Conservation (phyloP, 2,888 invertebrate species). For the Tachystola acroxantha region DNA sequence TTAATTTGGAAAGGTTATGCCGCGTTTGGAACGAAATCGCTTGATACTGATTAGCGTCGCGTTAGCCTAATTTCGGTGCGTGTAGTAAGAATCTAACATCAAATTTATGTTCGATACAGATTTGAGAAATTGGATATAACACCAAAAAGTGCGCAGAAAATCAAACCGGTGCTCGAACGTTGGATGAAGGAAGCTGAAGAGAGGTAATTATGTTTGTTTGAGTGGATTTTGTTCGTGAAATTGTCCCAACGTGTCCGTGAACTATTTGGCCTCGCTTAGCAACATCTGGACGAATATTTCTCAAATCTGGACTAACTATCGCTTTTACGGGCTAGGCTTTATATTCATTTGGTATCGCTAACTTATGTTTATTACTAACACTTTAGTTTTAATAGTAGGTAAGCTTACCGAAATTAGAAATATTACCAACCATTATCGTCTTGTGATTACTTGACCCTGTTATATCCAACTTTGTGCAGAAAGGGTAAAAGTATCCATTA, state of each 20-base stretch:
- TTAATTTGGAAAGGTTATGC: constrained; percentile 50
- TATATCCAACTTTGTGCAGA: not conserved
- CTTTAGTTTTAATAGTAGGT: not conserved
- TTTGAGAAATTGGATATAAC: constrained; percentile 99
- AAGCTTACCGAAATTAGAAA: too few species aligned
- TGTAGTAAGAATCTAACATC: constrained; percentile 67
- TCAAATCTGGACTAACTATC: constrained; percentile 77
- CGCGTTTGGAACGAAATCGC: constrained; percentile 31
- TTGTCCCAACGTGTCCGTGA: constrained; percentile 66
- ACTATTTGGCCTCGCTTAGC: constrained; percentile 74
- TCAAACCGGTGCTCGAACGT: constrained; percentile 97
- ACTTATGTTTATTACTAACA: not conserved
- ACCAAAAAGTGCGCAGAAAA: constrained; percentile 99
- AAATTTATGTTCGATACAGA: constrained; percentile 83
- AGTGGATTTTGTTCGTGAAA: constrained; percentile 66
- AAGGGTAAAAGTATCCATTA: too few species aligned
- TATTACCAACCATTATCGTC: too few species aligned
- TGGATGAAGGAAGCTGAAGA: constrained; percentile 99
- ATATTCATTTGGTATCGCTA: constrained; percentile 17
- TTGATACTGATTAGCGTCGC: constrained; percentile 21
- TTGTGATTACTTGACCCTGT: too few species aligned
- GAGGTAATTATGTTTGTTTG: constrained; percentile 83
- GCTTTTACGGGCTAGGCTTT: constrained; percentile 61
- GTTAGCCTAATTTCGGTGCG: constrained; percentile 44
- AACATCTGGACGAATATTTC: constrained; percentile 66